Evolutionary conservation across 1,140 invertebrate genomes (phyloP).

Genomic region (Lucilia sericata): DNA sequence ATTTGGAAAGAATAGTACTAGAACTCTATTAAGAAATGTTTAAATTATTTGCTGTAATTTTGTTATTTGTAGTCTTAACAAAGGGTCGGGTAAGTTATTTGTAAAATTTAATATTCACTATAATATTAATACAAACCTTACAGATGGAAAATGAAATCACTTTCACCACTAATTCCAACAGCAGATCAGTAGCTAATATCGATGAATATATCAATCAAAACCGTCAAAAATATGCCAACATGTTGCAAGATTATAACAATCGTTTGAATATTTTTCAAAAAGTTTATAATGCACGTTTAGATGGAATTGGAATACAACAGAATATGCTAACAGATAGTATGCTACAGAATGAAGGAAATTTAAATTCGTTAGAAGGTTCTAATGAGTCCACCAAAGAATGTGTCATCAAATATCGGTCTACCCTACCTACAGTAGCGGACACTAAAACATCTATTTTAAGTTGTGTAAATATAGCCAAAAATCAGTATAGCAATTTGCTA

Average conservation of each 20-base stretch:
- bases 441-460: not conserved
- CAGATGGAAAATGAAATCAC: too few relatives aligned
- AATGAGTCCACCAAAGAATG: slow-evolving; percentile 32
- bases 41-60: too few relatives aligned
- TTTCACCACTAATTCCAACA: too few relatives aligned
- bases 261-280: not conserved
- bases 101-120: too few relatives aligned
- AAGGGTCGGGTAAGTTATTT: too few relatives aligned
- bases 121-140: too few relatives aligned
- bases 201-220: slow-evolving; percentile 40
- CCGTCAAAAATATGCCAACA: not conserved
- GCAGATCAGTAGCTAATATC: not conserved
- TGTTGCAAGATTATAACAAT: not conserved
- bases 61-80: too few relatives aligned
- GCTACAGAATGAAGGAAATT: not conserved
- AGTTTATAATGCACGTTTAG: not conserved
- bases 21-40: too few relatives aligned
- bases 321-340: not conserved
- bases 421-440: not conserved
- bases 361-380: slow-evolving; percentile 32
- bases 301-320: not conserved
- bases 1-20: too few relatives aligned
- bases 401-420: slow-evolving; percentile 17
- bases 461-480: slow-evolving; percentile 22
- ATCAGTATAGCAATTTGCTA: not conserved